Evolutionary conservation across 2,113 vertebrate species (phyloP).

Genomic region (Dolichotis patagonum): DNA sequence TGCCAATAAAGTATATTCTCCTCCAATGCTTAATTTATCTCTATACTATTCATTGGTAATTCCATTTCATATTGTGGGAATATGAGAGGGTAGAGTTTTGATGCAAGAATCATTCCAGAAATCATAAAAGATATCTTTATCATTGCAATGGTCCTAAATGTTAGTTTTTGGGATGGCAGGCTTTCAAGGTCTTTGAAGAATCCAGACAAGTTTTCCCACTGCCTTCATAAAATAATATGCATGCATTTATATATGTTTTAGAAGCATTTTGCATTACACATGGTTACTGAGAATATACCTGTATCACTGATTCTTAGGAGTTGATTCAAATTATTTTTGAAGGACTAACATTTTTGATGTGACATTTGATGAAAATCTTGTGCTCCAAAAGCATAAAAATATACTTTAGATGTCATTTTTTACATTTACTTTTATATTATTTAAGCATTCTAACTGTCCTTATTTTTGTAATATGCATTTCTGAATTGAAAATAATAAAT

Average conservation of each 20-base stretch:
- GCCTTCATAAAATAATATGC: not conserved
- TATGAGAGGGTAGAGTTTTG: not conserved
- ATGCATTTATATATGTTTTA: not conserved
- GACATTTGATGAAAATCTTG: not conserved
- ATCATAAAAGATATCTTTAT: not conserved
- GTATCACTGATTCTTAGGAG: not conserved
- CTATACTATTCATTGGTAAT: slow-evolving; percentile 34
- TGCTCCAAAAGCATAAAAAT: not conserved
- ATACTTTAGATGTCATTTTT: not conserved
- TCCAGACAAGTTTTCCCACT: not conserved
- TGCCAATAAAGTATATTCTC: slow-evolving; percentile 49
- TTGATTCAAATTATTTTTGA: not conserved
- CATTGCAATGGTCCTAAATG: not conserved
- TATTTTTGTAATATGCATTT: not conserved
- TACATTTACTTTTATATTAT: not conserved
- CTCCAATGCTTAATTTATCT: slow-evolving; percentile 31
- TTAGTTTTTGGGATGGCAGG: not conserved
- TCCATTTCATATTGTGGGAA: slow-evolving; percentile 8
- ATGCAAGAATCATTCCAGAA: not conserved
- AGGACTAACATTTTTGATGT: not conserved
- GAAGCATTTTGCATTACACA: not conserved
- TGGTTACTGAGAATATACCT: not conserved
- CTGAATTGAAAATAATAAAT: not conserved
- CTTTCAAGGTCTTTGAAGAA: slow-evolving; percentile 31
- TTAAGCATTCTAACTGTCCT: not conserved